Conservation (phyloP, 2,888 invertebrate genomes). For the Drosophila robusta region DNA sequence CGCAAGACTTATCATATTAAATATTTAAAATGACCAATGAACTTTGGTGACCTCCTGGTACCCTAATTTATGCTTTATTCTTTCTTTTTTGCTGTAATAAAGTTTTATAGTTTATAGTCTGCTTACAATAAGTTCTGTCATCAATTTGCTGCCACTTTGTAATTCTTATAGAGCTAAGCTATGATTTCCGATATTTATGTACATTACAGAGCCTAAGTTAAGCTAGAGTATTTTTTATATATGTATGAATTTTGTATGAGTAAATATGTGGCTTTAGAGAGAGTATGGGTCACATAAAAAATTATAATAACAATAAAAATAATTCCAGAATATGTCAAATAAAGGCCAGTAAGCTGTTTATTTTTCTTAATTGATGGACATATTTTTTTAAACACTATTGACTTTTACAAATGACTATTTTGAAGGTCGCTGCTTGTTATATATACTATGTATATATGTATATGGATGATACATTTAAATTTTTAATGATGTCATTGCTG, state of each 20-base stretch:
- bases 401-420: conserved; percentile 44
- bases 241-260: conserved; percentile 19
- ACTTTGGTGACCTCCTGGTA: conserved; percentile 15
- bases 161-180: conserved; percentile 61
- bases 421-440: conserved; percentile 33
- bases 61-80: neutral
- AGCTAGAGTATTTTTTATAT: conserved; percentile 16
- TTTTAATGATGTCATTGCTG: conserved; percentile 59
- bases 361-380: conserved; percentile 41
- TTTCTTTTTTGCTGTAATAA: conserved; percentile 59
- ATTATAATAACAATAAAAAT: conserved; percentile 1
- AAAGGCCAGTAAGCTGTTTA: conserved; percentile 13
- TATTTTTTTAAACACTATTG: conserved; percentile 27
- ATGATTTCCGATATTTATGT: conserved; percentile 22
- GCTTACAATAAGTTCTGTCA: conserved; percentile 53
- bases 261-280: conserved; percentile 1
- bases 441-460: conserved; percentile 26
- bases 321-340: conserved; percentile 15
- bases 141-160: conserved; percentile 33
- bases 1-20: conserved; percentile 55
- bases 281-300: neutral
- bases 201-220: conserved; percentile 36
- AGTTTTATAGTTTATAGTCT: conserved; percentile 53
- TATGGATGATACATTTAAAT: conserved; percentile 50
- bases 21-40: conserved; percentile 47